A percentile compares a stretch with the other conserved stretches of the same genome.
Conservation (phyloP, 2,113 vertebrate species). For the Erpornis zantholeuca region DNA sequence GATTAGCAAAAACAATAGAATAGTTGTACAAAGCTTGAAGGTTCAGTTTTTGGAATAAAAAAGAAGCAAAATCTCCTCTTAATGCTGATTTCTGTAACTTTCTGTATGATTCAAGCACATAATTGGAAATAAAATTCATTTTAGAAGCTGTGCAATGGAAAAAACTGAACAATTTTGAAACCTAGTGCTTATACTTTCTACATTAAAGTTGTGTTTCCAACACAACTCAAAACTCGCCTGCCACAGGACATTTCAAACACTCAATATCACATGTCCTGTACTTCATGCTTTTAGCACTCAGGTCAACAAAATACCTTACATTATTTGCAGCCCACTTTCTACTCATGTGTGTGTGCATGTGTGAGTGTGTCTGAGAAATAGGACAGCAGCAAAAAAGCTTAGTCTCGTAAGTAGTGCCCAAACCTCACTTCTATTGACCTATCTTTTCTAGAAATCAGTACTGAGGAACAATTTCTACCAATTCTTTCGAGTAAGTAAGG, state of each 20-base stretch:
- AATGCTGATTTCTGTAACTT: conserved; percentile 17
- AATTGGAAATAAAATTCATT: background rate
- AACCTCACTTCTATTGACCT: background rate
- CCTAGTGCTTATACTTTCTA: background rate
- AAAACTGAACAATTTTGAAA: background rate
- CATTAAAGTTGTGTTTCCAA: background rate
- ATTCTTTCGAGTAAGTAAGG: background rate
- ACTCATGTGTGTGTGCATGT: background rate
- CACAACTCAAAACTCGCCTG: background rate
- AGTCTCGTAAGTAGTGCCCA: background rate
- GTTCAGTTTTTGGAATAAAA: background rate
- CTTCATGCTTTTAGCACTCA: background rate
- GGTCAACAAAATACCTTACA: background rate
- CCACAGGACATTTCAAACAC: background rate
- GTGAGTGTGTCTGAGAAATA: background rate
- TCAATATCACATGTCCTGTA: background rate
- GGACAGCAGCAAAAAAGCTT: background rate
- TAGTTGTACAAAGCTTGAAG: background rate
- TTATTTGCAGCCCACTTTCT: background rate
- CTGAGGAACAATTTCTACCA: background rate
- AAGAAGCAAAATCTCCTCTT: background rate
- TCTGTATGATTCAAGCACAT: background rate
- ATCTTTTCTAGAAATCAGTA: background rate
- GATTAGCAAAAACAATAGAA: conserved; percentile 43
- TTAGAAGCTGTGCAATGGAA: background rate